Percentiles rank a stretch among this genome's conserved stretches.
These are phyloP conservation scores for Micoletzkya japonica DNA, from an alignment of 2,888 invertebrate genomes.

Conservation along the genomic window DNA sequence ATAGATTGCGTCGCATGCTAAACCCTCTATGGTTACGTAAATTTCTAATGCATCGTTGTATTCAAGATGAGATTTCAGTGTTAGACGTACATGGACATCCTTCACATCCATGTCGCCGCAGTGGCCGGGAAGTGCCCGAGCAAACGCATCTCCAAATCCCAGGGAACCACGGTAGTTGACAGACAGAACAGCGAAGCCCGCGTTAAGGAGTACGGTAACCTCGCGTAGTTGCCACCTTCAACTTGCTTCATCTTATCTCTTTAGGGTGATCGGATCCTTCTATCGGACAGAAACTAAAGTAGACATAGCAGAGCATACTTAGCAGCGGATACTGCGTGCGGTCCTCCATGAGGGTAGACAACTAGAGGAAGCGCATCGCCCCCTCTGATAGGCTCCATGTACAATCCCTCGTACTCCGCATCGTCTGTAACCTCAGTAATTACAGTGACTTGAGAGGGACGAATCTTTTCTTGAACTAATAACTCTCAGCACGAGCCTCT, in stretches of 20 bases:
- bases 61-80: too few species aligned
- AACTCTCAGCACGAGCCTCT: too few species aligned
- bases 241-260: too few species aligned
- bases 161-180: constrained; percentile 68
- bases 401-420: constrained; percentile 55
- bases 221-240: constrained; percentile 51
- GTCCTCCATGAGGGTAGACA: constrained; percentile 63
- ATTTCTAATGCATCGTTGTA: background rate
- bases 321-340: constrained; percentile 54
- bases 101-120: constrained; percentile 80
- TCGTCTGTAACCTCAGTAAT: constrained; percentile 29
- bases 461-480: too few species aligned
- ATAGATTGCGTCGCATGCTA: constrained; percentile 50
- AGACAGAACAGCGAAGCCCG: constrained; percentile 62
- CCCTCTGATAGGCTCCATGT: constrained; percentile 44
- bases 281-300: background rate
- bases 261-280: too few species aligned
- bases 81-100: constrained; percentile 70
- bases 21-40: constrained; percentile 4
- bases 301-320: constrained; percentile 33
- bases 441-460: constrained; percentile 29
- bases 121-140: constrained; percentile 75
- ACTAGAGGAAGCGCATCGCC: constrained; percentile 47
- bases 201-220: constrained; percentile 43
- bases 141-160: constrained; percentile 77